These are phyloP conservation scores for Chlorops oryzae DNA, from an alignment of 1,140 invertebrate genomes.

Conservation along the genomic window DNA sequence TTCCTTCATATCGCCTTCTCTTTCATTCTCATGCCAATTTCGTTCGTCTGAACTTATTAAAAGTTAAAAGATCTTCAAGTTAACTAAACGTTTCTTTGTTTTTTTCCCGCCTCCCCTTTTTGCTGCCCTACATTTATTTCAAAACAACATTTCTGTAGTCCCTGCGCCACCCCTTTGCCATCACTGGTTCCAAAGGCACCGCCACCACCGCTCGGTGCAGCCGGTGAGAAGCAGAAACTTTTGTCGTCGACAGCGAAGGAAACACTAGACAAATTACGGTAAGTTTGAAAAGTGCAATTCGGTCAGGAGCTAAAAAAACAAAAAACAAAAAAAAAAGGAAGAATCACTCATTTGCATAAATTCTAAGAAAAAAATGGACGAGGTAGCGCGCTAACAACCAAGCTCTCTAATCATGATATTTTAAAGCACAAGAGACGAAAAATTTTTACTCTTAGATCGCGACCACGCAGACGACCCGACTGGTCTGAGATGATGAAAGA, in stretches of 20 bases:
- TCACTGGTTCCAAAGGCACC: conserved; percentile 51
- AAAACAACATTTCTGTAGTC: conserved; percentile 27
- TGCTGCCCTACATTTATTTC: neutral
- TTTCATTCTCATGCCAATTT: neutral
- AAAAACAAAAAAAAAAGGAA: too few species aligned
- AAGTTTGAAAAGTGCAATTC: conserved; percentile 14
- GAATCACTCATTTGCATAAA: conserved; percentile 8
- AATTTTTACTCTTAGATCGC: conserved; percentile 47
- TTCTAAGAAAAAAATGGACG: neutral
- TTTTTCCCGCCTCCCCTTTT: too few species aligned
- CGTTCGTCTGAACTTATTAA: too few species aligned
- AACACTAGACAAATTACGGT: conserved; percentile 53
- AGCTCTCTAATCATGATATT: conserved; percentile 19
- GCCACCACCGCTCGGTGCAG: conserved; percentile 55
- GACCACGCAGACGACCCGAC: conserved; percentile 74
- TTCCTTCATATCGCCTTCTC: conserved; percentile 1
- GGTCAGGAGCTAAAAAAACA: neutral
- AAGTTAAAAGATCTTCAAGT: too few species aligned
- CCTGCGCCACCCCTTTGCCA: conserved; percentile 42
- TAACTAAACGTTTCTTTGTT: too few species aligned
- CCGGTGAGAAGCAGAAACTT: conserved; percentile 46
- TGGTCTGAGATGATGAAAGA: conserved; percentile 88
- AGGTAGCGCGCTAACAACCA: conserved; percentile 49
- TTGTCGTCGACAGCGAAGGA: conserved; percentile 50
- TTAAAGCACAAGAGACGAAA: too few species aligned